These are phyloP conservation scores for Chalcosyrphus nemorum DNA, from an alignment of 2,888 invertebrate species.

Conservation along the genomic window DNA sequence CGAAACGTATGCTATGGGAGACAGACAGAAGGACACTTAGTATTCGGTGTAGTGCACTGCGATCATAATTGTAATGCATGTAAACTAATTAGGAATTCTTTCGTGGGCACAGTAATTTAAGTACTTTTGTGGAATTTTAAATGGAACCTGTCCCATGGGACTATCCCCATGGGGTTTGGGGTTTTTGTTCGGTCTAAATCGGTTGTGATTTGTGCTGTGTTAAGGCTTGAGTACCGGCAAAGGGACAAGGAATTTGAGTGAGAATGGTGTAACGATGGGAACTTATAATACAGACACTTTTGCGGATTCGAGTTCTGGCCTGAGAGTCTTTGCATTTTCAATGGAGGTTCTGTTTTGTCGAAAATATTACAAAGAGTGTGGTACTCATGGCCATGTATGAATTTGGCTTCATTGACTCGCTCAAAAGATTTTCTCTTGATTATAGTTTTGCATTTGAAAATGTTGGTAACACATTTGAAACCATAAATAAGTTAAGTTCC, in stretches of 20 bases:
- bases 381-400: no score
- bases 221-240: neutral
- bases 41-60: conserved; percentile 57
- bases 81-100: conserved; percentile 71
- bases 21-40: conserved; percentile 58
- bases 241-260: neutral
- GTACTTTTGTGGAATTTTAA: conserved; percentile 64
- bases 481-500: no score
- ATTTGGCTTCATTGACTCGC: no score
- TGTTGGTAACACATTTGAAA: no score
- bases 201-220: conserved; percentile 7
- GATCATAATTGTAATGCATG: conserved; percentile 71
- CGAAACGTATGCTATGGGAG: conserved; percentile 10
- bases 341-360: no score
- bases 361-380: no score
- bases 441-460: no score
- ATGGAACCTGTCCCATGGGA: conserved; percentile 52
- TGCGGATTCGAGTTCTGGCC: no score
- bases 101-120: conserved; percentile 54
- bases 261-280: neutral
- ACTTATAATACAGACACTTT: no score
- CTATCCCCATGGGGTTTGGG: neutral
- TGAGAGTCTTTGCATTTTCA: no score
- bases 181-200: conserved; percentile 2
- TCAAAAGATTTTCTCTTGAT: no score